Evolutionary conservation across 1,140 invertebrate genomes (phyloP), one percentile per base, ranked within the genome.

Genomic region (Arctopsyche grandis): DNA sequence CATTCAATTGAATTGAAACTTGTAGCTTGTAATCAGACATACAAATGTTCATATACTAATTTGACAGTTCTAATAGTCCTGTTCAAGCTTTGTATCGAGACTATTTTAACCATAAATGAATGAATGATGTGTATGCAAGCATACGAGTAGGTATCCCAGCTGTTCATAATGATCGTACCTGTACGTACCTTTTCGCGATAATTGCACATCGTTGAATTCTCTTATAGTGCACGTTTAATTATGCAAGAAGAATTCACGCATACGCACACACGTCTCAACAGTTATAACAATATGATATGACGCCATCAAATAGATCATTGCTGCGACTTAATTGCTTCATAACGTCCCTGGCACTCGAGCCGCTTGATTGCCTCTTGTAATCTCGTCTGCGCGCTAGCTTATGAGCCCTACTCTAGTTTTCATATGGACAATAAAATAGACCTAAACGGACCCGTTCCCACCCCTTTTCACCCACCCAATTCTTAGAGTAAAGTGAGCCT

Each of bases 251-350:
- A 19, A 60, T 4, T 21, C 16, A 60, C 58, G 10, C 58, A 21
- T 10, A 4, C 10, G 21, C 58, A 60, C 58, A 60, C 21, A 60
- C 21, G 21, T 21, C n/a, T 16, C 0, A 60, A 60, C 21, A 22
- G 58, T 10, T 60, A 60, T 60, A 16, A 60, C 19, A 21, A 60
- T 10, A 22, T 24, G 21, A 66, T n/a, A 22, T 21, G 21, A 66
- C 63, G 63, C 63, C 63, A 66, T 66, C 63, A 66, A 66, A 66
- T 66, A 66, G 63, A 66, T 66, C 26, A 66, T 66, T 66, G 63
- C 63, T 22, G 10, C 1, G 24, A 22, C 63, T 66, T 66, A 66
- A 66, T 66, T 66, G 63, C 63, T 66, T 26, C 63, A 66, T 66
- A 66, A 66, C 63, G 63, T 66, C 63, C 10, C 63, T 12, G 63